phyloP scores from a whole-genome alignment of 2,888 invertebrate genomes.

The Pogonocherus hispidulus region DNA sequence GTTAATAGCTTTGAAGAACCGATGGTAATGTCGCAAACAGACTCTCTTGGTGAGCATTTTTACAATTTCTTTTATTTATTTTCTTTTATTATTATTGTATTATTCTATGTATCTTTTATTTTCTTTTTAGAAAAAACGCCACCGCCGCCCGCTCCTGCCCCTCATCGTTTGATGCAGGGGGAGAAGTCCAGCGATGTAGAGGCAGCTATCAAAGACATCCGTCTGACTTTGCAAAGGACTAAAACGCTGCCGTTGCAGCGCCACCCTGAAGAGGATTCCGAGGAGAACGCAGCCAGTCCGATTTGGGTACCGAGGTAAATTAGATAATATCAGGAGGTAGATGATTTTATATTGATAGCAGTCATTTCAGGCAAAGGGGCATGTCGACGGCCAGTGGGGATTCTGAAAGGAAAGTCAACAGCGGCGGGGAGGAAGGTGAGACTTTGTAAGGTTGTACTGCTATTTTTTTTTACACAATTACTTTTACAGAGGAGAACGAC shows the following conservation, averaged over 20 bases:
- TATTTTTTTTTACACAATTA: slow-evolving; percentile 27
- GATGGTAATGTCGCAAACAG: slow-evolving; percentile 62
- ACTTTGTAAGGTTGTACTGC: background rate
- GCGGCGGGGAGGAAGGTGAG: slow-evolving; percentile 74
- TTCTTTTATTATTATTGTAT: background rate
- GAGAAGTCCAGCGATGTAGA: slow-evolving; percentile 68
- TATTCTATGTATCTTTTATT: slow-evolving; percentile 22
- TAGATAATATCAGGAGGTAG: slow-evolving; percentile 32
- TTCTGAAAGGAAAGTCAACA: slow-evolving; percentile 77
- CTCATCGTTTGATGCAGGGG: slow-evolving; percentile 73
- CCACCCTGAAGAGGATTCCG: slow-evolving; percentile 66
- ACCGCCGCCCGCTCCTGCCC: slow-evolving; percentile 83
- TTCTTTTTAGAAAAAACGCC: slow-evolving; percentile 72
- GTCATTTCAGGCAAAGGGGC: slow-evolving; percentile 72
- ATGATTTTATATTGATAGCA: slow-evolving; percentile 50
- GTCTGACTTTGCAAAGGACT: slow-evolving; percentile 82
- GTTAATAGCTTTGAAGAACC: slow-evolving; percentile 64
- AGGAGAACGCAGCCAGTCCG: slow-evolving; percentile 73
- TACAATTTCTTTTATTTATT: background rate
- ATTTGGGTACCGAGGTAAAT: slow-evolving; percentile 79
- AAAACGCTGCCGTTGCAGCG: slow-evolving; percentile 75
- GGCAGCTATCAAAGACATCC: slow-evolving; percentile 86
- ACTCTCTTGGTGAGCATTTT: slow-evolving; percentile 63
- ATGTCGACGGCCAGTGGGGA: slow-evolving; percentile 71
- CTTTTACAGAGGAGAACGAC: slow-evolving; percentile 85